Percentiles rank a stretch among this genome's conserved stretches.
Evolutionary conservation across 2,888 invertebrate species (phyloP).

Genomic region (Hecatera dysodea): DNA sequence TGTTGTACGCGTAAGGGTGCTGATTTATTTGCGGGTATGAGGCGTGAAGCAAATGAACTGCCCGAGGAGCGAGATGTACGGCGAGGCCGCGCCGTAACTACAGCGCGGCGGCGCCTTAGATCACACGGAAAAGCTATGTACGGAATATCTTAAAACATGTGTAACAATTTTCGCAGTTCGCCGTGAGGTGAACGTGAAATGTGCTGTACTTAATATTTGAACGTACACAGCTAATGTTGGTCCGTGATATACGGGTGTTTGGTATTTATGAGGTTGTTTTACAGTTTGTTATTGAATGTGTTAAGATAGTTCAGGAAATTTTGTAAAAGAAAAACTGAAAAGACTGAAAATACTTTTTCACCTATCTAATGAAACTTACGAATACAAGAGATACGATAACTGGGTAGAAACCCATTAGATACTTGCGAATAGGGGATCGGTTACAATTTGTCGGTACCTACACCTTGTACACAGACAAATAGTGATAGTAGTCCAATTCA

Average conservation of each 20-base stretch:
- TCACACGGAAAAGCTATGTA: constrained; percentile 68
- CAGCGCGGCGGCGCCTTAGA: constrained; percentile 66
- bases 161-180: constrained; percentile 66
- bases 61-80: constrained; percentile 86
- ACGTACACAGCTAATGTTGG: constrained; percentile 46
- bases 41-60: constrained; percentile 89
- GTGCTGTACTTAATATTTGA: constrained; percentile 63
- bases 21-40: constrained; percentile 90
- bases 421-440: background rate
- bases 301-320: background rate
- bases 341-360: background rate
- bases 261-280: constrained; percentile 19
- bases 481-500: constrained; percentile 68
- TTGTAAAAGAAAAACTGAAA: background rate
- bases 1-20: constrained; percentile 75
- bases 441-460: constrained; percentile 36
- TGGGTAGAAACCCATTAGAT: background rate
- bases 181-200: constrained; percentile 63
- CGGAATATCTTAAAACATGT: constrained; percentile 70
- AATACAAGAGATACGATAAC: background rate
- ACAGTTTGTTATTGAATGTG: background rate
- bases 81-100: constrained; percentile 80
- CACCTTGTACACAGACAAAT: constrained; percentile 38
- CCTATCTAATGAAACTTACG: background rate
- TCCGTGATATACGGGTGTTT: constrained; percentile 15